Evolutionary conservation across 2,113 vertebrate genomes (phyloP).

Genomic region (Trematocara stigmaticum): DNA sequence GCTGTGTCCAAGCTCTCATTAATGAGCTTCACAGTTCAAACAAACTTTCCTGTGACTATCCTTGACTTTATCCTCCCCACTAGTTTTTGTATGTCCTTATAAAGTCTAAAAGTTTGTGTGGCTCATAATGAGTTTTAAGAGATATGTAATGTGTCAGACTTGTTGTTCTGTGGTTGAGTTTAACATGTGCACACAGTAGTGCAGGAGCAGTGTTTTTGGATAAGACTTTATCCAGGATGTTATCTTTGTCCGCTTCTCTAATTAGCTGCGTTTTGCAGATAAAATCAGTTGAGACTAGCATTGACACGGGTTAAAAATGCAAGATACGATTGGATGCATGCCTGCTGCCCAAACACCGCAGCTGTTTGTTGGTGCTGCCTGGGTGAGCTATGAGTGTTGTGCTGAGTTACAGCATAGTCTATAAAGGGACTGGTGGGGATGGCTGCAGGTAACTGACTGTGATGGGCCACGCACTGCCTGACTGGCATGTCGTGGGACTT

Average conservation of each 20-base stretch:
- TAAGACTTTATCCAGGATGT: not conserved
- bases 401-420: not conserved
- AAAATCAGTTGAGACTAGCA: slow-evolving; percentile 19
- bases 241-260: not conserved
- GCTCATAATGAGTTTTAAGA: not conserved
- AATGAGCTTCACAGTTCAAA: not conserved
- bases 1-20: slow-evolving; percentile 54
- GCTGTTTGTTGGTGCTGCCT: not conserved
- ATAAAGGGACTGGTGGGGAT: not conserved
- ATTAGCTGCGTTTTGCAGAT: not conserved
- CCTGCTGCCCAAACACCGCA: not conserved
- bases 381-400: slow-evolving; percentile 17
- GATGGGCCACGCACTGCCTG: not conserved
- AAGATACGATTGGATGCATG: not conserved
- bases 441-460: not conserved
- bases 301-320: not conserved
- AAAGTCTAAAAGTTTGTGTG: not conserved
- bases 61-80: not conserved
- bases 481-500: not conserved
- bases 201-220: not conserved
- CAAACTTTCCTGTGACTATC: not conserved
- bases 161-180: not conserved
- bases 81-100: not conserved
- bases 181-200: slow-evolving; percentile 9
- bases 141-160: not conserved